These are phyloP conservation scores for Tinea trinotella DNA, from an alignment of 2,888 invertebrate genomes.

Conservation along the genomic window DNA sequence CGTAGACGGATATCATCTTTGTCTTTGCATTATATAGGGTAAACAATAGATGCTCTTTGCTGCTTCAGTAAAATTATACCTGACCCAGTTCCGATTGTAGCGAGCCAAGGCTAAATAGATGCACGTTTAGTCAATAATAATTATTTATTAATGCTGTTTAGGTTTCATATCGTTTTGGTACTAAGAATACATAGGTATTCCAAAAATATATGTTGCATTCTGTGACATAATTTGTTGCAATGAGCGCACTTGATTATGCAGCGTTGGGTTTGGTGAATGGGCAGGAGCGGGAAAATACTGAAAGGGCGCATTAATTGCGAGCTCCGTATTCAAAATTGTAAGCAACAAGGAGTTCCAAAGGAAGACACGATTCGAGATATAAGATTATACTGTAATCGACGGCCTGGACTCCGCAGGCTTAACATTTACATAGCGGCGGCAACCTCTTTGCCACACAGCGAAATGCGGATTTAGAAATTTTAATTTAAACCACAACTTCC, in stretches of 20 bases:
- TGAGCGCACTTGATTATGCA: conserved; percentile 20
- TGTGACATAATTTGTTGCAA: background rate
- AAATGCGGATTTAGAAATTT: conserved; percentile 55
- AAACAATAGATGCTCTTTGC: too few species aligned
- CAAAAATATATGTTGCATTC: background rate
- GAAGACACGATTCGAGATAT: conserved; percentile 60
- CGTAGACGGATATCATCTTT: conserved; percentile 39
- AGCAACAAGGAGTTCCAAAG: conserved; percentile 27
- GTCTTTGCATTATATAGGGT: background rate
- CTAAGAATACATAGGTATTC: background rate
- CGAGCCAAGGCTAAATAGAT: background rate
- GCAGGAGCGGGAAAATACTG: conserved; percentile 30
- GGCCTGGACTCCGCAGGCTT: conserved; percentile 39
- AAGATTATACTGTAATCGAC: conserved; percentile 63
- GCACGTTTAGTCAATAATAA: background rate
- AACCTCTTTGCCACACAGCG: conserved; percentile 48
- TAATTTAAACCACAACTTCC: conserved; percentile 52
- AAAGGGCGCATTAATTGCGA: conserved; percentile 62
- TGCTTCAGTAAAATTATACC: background rate
- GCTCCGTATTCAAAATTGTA: conserved; percentile 50
- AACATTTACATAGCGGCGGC: conserved; percentile 61
- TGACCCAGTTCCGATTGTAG: background rate
- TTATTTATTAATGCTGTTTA: background rate
- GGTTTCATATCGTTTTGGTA: background rate
- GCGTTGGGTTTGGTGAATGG: conserved; percentile 20